phyloP scores from a whole-genome alignment of 1,140 invertebrate genomes.

The Episyrphus balteatus region DNA sequence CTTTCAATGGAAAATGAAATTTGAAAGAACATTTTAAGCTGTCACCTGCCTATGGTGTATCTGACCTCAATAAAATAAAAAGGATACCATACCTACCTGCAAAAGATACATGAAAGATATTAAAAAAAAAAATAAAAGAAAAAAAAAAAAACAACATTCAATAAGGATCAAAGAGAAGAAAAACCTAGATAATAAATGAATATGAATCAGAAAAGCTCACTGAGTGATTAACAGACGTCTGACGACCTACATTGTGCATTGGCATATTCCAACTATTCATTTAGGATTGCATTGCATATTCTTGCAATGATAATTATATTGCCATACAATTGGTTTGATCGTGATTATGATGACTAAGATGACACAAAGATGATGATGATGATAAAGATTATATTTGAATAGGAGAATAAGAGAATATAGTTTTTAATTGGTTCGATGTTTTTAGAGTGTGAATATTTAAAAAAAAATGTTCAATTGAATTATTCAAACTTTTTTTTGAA shows the following conservation, averaged over 20 bases:
- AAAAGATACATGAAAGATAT: not conserved
- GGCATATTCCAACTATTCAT: not conserved
- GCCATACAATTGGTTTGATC: too few relatives aligned
- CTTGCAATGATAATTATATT: not conserved
- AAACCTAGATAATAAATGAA: not conserved
- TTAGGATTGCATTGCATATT: not conserved
- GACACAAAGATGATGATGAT: too few relatives aligned
- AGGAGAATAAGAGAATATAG: too few relatives aligned
- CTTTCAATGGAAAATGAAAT: too few relatives aligned
- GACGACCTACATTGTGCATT: not conserved
- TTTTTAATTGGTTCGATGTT: not conserved
- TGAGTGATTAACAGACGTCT: too few relatives aligned
- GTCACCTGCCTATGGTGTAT: too few relatives aligned
- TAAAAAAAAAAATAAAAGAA: too few relatives aligned
- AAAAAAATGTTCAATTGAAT: not conserved
- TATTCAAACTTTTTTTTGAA: not conserved
- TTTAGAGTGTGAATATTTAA: not conserved
- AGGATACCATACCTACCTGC: too few relatives aligned
- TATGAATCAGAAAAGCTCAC: not conserved
- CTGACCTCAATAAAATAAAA: too few relatives aligned
- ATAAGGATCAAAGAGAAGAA: not conserved
- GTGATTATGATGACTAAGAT: too few relatives aligned
- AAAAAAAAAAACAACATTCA: not conserved
- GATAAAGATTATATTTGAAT: too few relatives aligned
- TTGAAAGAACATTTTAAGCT: too few relatives aligned